Evolutionary conservation across 2,113 vertebrate species (phyloP).

Genomic region (Vulpes lagopus): DNA sequence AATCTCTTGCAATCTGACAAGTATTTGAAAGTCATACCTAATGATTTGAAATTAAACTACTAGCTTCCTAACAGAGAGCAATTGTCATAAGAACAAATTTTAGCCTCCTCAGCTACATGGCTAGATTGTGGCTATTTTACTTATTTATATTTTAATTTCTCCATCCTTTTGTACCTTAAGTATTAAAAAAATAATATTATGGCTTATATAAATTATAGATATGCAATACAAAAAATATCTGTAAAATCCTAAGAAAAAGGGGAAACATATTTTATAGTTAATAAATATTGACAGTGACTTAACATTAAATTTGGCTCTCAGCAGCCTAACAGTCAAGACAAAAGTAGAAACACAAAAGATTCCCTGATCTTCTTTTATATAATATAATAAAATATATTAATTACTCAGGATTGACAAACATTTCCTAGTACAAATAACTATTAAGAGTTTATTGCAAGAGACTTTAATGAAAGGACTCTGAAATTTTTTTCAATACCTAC

Average conservation of each 20-base stretch:
- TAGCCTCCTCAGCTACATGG: neutral
- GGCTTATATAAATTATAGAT: neutral
- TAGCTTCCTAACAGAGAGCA: neutral
- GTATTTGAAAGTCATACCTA: neutral
- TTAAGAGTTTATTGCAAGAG: neutral
- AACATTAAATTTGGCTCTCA: neutral
- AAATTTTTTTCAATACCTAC: conserved; percentile 9
- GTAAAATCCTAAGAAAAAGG: neutral
- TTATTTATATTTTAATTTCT: conserved; percentile 30
- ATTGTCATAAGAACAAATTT: conserved; percentile 3
- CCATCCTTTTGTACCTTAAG: neutral
- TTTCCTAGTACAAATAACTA: conserved; percentile 10
- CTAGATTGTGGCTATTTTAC: conserved; percentile 17
- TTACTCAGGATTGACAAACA: neutral
- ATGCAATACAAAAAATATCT: neutral
- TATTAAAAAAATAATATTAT: neutral
- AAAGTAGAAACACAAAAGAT: neutral
- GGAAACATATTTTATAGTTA: neutral
- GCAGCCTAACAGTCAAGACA: neutral
- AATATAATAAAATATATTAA: conserved; percentile 12
- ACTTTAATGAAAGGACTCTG: neutral
- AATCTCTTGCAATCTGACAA: neutral
- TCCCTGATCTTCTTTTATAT: neutral
- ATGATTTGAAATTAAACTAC: neutral
- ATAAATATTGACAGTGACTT: neutral